These are phyloP conservation scores for Buathra laborator DNA, from an alignment of 2,888 invertebrate species.

Conservation along the genomic window DNA sequence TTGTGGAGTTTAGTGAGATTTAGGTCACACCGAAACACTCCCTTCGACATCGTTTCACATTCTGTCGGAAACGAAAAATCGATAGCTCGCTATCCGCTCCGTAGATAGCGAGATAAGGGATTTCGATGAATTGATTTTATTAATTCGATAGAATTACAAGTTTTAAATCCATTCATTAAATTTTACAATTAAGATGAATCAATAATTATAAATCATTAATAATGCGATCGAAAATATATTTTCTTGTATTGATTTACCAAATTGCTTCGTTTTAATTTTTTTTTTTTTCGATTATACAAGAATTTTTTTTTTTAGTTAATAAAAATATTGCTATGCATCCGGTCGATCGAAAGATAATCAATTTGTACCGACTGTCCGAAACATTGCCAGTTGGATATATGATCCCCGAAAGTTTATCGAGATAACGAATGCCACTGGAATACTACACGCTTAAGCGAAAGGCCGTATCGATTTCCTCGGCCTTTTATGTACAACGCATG, in stretches of 20 bases:
- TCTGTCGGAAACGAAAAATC: slow-evolving; percentile 10
- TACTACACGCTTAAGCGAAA: slow-evolving; percentile 55
- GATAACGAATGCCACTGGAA: slow-evolving; percentile 31
- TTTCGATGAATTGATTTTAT: background rate
- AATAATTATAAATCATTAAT: background rate
- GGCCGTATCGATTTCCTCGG: slow-evolving; percentile 75
- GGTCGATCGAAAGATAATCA: background rate
- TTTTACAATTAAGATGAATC: background rate
- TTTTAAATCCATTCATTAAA: background rate
- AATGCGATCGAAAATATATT: background rate
- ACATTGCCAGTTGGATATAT: slow-evolving; percentile 1
- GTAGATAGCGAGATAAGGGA: background rate
- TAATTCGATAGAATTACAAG: background rate
- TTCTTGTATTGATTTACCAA: background rate
- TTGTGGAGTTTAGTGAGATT: slow-evolving; percentile 61
- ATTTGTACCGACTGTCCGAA: background rate
- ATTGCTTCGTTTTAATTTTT: too few species aligned
- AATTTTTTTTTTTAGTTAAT: too few species aligned
- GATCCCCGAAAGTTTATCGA: slow-evolving; percentile 26
- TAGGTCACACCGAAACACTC: slow-evolving; percentile 74
- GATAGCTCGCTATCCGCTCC: background rate
- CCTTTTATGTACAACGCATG: slow-evolving; percentile 71
- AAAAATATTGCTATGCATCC: background rate
- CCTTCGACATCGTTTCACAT: slow-evolving; percentile 63
- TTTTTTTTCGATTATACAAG: too few species aligned